These are phyloP conservation scores for Dendroctonus valens DNA, from an alignment of 1,140 invertebrate species.

Conservation along the genomic window DNA sequence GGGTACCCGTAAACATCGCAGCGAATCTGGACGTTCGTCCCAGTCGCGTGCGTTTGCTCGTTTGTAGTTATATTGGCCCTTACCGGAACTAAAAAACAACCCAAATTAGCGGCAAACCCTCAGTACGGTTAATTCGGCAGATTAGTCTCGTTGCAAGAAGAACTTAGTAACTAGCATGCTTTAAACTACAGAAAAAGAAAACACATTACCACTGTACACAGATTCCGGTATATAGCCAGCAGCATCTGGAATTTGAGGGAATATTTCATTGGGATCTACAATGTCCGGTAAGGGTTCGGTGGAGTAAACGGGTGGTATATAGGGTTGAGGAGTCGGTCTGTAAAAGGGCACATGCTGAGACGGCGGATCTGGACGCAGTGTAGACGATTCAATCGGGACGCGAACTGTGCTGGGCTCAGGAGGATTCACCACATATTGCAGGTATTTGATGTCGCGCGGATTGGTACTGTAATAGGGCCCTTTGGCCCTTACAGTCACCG, in stretches of 20 bases:
- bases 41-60: slow-evolving; percentile 59
- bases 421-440: slow-evolving; percentile 57
- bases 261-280: slow-evolving; percentile 33
- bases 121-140: background rate
- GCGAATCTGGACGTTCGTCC: slow-evolving; percentile 66
- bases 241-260: slow-evolving; percentile 16
- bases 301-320: slow-evolving; percentile 28
- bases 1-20: slow-evolving; percentile 79
- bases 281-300: slow-evolving; percentile 27
- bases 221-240: slow-evolving; percentile 9
- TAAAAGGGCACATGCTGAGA: slow-evolving; percentile 11
- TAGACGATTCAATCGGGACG: background rate
- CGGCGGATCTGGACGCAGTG: background rate
- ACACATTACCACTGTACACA: slow-evolving; percentile 23
- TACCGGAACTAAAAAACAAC: slow-evolving; percentile 58
- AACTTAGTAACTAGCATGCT: slow-evolving; percentile 5
- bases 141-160: background rate
- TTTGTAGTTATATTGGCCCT: slow-evolving; percentile 58
- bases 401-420: slow-evolving; percentile 41
- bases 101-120: slow-evolving; percentile 1
- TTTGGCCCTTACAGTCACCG: slow-evolving; percentile 67
- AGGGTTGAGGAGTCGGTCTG: slow-evolving; percentile 34
- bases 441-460: slow-evolving; percentile 54
- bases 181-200: slow-evolving; percentile 12
- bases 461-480: slow-evolving; percentile 58